A percentile compares a stretch with the other conserved stretches of the same genome.
These are phyloP conservation scores for Pelecanoides urinatrix DNA, from an alignment of 2,113 vertebrate genomes.

Conservation along the genomic window DNA sequence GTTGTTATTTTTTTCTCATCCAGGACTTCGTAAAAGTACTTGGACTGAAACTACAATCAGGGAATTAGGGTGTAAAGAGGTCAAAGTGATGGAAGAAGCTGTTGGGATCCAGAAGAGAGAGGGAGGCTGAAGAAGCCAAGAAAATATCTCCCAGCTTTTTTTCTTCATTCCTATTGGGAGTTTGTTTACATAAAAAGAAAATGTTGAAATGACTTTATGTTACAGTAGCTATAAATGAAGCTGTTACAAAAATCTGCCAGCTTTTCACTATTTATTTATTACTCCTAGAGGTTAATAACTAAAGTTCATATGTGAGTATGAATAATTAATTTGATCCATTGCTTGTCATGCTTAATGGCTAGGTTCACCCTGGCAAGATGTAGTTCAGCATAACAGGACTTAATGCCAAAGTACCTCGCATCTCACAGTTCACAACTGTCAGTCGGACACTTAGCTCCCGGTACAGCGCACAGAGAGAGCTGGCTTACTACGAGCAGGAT, in stretches of 20 bases:
- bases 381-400: background rate
- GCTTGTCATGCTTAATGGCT: background rate
- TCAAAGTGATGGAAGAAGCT: background rate
- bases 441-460: background rate
- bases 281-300: background rate
- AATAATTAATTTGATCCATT: background rate
- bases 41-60: background rate
- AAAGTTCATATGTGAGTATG: background rate
- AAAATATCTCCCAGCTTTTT: background rate
- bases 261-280: constrained; percentile 7
- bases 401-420: background rate
- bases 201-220: background rate
- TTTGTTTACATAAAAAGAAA: background rate
- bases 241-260: background rate
- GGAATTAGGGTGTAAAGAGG: background rate
- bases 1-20: background rate
- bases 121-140: background rate
- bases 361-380: background rate
- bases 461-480: rapidly evolving
- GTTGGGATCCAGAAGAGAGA: background rate
- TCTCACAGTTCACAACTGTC: background rate
- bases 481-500: background rate
- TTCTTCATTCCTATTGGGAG: background rate
- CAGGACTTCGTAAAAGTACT: background rate
- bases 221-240: background rate